These are phyloP conservation scores for Odiellus spinosus DNA, from an alignment of 2,888 invertebrate genomes.

Conservation along the genomic window DNA sequence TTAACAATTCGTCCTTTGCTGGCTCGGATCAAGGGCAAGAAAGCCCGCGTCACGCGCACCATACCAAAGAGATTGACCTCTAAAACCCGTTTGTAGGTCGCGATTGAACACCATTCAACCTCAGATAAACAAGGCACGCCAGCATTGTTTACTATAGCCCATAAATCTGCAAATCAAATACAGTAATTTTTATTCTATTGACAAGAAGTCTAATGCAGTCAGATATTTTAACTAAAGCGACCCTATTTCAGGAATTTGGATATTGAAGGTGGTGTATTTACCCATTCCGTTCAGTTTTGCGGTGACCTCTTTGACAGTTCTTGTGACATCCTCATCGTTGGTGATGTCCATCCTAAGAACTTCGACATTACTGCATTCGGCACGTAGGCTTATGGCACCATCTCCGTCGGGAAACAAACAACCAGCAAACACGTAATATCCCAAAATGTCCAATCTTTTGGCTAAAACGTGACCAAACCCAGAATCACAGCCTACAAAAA, in stretches of 20 bases:
- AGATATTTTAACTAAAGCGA: neutral
- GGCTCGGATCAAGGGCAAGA: slow-evolving; percentile 25
- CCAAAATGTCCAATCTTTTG: slow-evolving; percentile 23
- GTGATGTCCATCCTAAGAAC: slow-evolving; percentile 30
- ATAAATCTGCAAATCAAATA: slow-evolving; percentile 26
- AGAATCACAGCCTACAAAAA: slow-evolving; percentile 22
- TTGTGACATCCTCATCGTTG: slow-evolving; percentile 25
- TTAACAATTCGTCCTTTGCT: slow-evolving; percentile 25
- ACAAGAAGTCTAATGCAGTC: neutral
- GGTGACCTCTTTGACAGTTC: slow-evolving; percentile 23
- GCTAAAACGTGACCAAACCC: slow-evolving; percentile 28
- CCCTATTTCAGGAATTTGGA: too few species aligned
- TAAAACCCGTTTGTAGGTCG: slow-evolving; percentile 27
- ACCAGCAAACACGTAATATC: slow-evolving; percentile 28
- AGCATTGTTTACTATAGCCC: slow-evolving; percentile 39
- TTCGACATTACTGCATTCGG: slow-evolving; percentile 22
- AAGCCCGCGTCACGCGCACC: slow-evolving; percentile 27
- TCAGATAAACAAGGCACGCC: slow-evolving; percentile 34
- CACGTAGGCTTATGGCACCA: slow-evolving; percentile 18
- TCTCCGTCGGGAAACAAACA: slow-evolving; percentile 23
- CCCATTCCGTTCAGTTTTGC: slow-evolving; percentile 17
- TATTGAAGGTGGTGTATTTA: slow-evolving; percentile 4
- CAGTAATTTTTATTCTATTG: neutral
- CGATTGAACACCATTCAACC: slow-evolving; percentile 34
- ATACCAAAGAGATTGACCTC: slow-evolving; percentile 28